Evolutionary conservation across 2,797 vertebrate species (phyloP).

Genomic region (Borostomias antarcticus): DNA sequence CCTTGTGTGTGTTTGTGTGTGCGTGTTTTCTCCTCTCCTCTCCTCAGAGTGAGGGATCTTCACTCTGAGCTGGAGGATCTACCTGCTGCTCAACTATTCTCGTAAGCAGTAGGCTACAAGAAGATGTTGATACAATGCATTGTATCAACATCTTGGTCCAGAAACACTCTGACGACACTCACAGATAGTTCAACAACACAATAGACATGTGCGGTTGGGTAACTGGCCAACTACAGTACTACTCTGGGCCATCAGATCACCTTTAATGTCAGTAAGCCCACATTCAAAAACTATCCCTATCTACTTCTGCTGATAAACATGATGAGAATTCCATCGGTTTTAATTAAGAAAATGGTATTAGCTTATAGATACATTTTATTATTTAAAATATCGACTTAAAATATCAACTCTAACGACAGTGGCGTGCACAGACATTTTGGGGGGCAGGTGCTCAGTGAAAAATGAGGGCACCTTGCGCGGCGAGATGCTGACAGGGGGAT

Average conservation of each 20-base stretch:
- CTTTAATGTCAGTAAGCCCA: slow-evolving; percentile 56
- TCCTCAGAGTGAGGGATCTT: slow-evolving; percentile 73
- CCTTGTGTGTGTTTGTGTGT: not conserved
- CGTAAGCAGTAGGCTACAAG: slow-evolving; percentile 77
- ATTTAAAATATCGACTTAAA: no score
- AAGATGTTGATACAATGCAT: no score
- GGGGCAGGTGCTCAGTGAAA: no score
- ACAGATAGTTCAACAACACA: slow-evolving; percentile 74
- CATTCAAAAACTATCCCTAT: not conserved
- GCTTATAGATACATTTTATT: no score
- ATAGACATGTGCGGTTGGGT: slow-evolving; percentile 80
- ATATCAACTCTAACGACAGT: no score
- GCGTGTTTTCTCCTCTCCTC: not conserved
- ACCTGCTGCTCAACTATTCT: slow-evolving; percentile 79
- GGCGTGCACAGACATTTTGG: no score
- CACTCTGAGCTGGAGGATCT: slow-evolving; percentile 76
- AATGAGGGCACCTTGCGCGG: no score
- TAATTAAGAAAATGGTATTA: no score
- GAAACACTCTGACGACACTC: slow-evolving; percentile 78
- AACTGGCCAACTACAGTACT: slow-evolving; percentile 70
- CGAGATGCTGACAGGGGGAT: no score
- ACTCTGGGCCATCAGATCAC: slow-evolving; percentile 49
- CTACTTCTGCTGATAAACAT: not conserved
- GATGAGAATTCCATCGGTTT: not conserved
- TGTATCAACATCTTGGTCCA: slow-evolving; percentile 76